A percentile compares a stretch with the other conserved stretches of the same genome.
Conservation (phyloP, 2,113 vertebrate genomes). For the Xenopus laevis region DNA sequence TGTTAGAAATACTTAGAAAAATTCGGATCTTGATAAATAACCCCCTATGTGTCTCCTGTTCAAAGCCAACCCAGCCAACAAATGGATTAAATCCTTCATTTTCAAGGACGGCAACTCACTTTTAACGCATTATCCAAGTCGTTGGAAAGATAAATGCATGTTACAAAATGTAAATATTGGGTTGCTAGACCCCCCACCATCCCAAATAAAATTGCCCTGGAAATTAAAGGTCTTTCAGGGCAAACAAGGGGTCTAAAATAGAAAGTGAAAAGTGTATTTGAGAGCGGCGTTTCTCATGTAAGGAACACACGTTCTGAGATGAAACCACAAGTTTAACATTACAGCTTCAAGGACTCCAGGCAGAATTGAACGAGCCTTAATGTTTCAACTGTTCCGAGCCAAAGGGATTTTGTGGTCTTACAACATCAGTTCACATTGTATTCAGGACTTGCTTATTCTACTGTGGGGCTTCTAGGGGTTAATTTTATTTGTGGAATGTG, state of each 20-base stretch:
- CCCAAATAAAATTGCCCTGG: background rate
- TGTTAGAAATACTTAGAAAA: too few relatives aligned
- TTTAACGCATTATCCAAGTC: background rate
- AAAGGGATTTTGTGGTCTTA: too few relatives aligned
- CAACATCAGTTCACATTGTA: too few relatives aligned
- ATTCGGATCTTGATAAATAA: too few relatives aligned
- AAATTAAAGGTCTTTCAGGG: background rate
- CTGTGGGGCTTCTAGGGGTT: constrained; percentile 45
- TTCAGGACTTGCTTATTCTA: too few relatives aligned
- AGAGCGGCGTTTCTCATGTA: background rate
- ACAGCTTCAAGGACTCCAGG: constrained; percentile 45
- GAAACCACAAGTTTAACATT: constrained; percentile 18
- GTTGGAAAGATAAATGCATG: background rate
- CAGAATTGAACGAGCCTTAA: constrained; percentile 54
- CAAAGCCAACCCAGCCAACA: too few relatives aligned
- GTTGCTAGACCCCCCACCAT: background rate
- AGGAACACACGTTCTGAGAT: constrained; percentile 20
- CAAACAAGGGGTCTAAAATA: background rate
- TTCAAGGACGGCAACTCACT: constrained; percentile 35
- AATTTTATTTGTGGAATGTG: too few relatives aligned
- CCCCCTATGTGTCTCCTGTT: too few relatives aligned
- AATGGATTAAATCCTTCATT: too few relatives aligned
- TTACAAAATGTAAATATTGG: constrained; percentile 1
- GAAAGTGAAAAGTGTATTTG: background rate
- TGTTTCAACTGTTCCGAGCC: constrained; percentile 48